These are phyloP conservation scores for Capitella teleta DNA, from an alignment of 1,140 invertebrate genomes.

Conservation along the genomic window DNA sequence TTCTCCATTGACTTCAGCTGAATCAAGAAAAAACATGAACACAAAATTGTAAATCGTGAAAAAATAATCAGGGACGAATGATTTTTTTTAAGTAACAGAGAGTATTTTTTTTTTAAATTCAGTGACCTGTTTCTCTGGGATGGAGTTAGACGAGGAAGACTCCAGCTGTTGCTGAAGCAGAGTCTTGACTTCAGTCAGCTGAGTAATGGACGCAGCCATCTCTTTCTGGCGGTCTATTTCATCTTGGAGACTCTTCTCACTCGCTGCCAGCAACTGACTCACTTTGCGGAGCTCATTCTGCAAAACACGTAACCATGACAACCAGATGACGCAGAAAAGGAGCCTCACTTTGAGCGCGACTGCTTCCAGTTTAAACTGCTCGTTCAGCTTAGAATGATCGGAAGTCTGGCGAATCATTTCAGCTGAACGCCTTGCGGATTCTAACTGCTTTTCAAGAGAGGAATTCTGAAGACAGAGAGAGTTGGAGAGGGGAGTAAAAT, in stretches of 20 bases:
- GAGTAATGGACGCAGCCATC: conserved; percentile 16
- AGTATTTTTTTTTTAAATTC: background rate
- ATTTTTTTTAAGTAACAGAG: background rate
- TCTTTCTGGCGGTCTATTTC: conserved; percentile 16
- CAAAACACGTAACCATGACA: no score
- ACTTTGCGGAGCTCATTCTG: conserved; percentile 25
- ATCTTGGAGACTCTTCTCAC: conserved; percentile 23
- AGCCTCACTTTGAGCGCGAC: no score
- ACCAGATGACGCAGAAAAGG: no score
- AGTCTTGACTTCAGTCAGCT: conserved; percentile 26
- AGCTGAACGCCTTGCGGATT: no score
- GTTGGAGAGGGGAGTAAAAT: no score
- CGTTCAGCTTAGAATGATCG: no score
- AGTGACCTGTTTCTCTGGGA: conserved; percentile 24
- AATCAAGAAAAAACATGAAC: background rate
- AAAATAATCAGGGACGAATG: background rate
- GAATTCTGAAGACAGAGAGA: no score
- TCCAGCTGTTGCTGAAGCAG: conserved; percentile 29
- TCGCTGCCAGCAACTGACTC: conserved; percentile 24
- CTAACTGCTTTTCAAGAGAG: no score
- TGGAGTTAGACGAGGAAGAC: conserved; percentile 14
- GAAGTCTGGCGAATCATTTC: no score
- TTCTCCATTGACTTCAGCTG: conserved; percentile 28
- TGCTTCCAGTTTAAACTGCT: no score
- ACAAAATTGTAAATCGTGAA: background rate